Percentiles rank a stretch among this genome's conserved stretches.
These are phyloP conservation scores for Ceramica pisi DNA, from an alignment of 2,888 invertebrate species.

Conservation along the genomic window DNA sequence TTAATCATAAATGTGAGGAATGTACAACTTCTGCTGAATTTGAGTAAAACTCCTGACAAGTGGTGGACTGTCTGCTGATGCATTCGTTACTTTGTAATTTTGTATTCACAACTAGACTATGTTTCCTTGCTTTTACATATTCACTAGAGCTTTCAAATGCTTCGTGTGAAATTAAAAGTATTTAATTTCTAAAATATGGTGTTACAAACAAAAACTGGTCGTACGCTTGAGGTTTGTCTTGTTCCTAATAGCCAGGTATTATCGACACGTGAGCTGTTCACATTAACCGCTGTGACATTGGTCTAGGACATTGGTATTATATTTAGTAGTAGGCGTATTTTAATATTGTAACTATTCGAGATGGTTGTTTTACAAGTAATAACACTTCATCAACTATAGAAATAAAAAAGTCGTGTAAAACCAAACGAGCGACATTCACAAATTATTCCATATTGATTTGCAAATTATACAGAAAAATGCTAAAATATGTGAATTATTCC, in stretches of 20 bases:
- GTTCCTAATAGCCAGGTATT: not conserved
- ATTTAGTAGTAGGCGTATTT: constrained; percentile 25
- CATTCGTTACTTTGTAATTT: constrained; percentile 20
- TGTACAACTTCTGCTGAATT: not conserved
- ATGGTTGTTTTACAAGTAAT: constrained; percentile 16
- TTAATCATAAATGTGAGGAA: not conserved
- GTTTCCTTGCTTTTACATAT: not conserved
- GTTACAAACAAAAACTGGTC: not conserved
- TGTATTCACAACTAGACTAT: not conserved
- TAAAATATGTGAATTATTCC: constrained; percentile 59
- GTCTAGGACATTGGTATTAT: constrained; percentile 10
- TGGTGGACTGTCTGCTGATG: not conserved
- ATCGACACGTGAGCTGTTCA: constrained; percentile 3
- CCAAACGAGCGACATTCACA: constrained; percentile 17
- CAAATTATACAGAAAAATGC: constrained; percentile 55
- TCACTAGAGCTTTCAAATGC: not conserved
- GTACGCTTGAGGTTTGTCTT: not conserved
- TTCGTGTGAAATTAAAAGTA: not conserved
- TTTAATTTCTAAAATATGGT: not conserved
- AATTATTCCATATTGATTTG: constrained; percentile 57
- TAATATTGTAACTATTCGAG: constrained; percentile 13
- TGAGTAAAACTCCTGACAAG: not conserved
- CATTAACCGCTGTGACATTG: constrained; percentile 6
- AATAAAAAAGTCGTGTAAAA: constrained; percentile 24
- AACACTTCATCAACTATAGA: constrained; percentile 33